Conservation (phyloP, 2,797 vertebrate genomes). For the Chromis chromis region DNA sequence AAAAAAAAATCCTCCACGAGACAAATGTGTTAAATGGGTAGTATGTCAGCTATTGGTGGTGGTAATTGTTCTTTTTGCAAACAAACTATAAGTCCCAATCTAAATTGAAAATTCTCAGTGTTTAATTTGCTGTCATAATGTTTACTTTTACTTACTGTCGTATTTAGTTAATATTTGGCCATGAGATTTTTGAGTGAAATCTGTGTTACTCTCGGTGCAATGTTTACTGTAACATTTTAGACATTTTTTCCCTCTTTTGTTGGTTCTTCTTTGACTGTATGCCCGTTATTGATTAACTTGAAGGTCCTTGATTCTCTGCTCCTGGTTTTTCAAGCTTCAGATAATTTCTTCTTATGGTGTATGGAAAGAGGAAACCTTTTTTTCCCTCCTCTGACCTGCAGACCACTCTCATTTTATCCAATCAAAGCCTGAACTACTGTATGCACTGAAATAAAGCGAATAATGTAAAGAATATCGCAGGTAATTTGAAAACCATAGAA, state of each 20-base stretch:
- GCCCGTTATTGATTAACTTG: conserved; percentile 35
- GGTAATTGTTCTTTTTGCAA: conserved; percentile 72
- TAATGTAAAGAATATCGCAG: conserved; percentile 8
- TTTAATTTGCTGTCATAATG: conserved; percentile 35
- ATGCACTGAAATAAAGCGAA: conserved; percentile 17
- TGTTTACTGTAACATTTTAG: neutral
- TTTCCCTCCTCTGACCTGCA: conserved; percentile 17
- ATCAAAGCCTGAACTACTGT: neutral
- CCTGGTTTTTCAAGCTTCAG: conserved; percentile 1
- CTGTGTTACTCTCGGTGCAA: neutral
- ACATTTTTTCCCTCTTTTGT: neutral
- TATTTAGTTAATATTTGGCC: conserved; percentile 27
- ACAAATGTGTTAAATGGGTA: conserved; percentile 79
- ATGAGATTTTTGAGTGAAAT: neutral
- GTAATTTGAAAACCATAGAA: neutral
- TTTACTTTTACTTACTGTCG: conserved; percentile 14
- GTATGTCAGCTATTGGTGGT: conserved; percentile 70
- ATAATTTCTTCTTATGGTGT: conserved; percentile 18
- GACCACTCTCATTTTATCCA: neutral
- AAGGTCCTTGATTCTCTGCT: conserved; percentile 12
- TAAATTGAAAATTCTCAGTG: conserved; percentile 46
- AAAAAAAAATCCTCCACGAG: conserved; percentile 59
- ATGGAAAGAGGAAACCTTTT: conserved; percentile 12
- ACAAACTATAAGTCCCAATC: conserved; percentile 63
- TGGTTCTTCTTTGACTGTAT: conserved; percentile 27